A percentile compares a stretch with the other conserved stretches of the same genome.
phyloP scores from a whole-genome alignment of 2,888 invertebrate genomes.

The Sinotaia quadrata region DNA sequence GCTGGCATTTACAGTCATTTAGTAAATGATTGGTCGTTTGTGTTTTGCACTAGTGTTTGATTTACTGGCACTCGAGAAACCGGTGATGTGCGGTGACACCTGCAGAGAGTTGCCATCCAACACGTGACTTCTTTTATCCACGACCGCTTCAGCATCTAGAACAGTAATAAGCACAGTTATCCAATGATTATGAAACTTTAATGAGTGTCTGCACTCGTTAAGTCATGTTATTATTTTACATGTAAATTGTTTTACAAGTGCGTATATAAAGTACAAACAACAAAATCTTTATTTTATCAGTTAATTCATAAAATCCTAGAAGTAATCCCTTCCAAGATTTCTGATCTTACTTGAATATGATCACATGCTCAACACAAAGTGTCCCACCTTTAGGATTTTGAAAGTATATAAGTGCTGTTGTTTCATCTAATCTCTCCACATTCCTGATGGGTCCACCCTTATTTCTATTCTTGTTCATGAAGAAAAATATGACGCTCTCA shows the following conservation, averaged over 20 bases:
- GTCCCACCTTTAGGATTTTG: conserved; percentile 1
- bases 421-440: neutral
- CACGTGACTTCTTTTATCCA: neutral
- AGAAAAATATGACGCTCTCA: neutral
- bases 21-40: neutral
- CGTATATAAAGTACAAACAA: neutral
- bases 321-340: no score
- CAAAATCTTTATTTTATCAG: neutral
- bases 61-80: neutral
- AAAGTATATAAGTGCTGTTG: conserved; percentile 20
- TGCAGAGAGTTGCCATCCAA: neutral
- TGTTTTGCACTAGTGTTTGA: neutral
- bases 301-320: neutral
- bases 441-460: conserved; percentile 7
- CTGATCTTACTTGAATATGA: no score
- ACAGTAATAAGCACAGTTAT: neutral
- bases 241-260: neutral
- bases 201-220: neutral
- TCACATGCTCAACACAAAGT: no score
- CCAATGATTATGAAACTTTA: neutral
- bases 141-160: conserved; percentile 23
- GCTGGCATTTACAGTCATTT: neutral
- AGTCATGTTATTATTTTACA: neutral
- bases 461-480: conserved; percentile 18
- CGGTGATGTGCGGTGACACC: neutral